These are phyloP conservation scores for Clitarchus hookeri DNA, from an alignment of 2,888 invertebrate genomes.

Conservation along the genomic window DNA sequence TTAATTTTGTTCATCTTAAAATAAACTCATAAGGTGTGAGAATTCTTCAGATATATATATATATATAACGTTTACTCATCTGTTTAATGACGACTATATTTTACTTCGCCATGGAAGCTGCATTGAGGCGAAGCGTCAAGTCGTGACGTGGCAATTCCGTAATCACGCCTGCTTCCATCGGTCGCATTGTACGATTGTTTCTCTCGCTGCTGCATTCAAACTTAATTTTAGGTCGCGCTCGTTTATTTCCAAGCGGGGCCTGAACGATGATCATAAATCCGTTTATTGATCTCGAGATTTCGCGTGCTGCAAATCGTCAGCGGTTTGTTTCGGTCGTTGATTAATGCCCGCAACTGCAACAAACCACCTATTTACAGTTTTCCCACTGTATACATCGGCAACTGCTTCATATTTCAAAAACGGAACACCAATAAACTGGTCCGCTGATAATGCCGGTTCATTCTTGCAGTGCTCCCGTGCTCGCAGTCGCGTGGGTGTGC, in stretches of 20 bases:
- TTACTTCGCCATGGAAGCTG: no score
- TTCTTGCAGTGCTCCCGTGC: background rate
- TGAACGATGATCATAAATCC: background rate
- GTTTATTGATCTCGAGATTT: background rate
- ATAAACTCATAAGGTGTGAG: no score
- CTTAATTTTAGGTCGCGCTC: background rate
- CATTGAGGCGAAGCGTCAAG: no score
- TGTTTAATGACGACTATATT: no score
- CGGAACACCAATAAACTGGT: background rate
- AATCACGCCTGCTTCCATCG: background rate
- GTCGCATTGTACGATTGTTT: background rate
- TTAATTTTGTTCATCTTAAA: no score
- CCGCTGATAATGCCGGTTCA: background rate
- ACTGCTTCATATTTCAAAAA: background rate
- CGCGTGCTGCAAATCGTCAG: background rate
- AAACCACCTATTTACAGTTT: background rate
- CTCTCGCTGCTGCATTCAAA: background rate
- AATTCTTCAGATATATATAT: no score
- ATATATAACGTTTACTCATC: no score
- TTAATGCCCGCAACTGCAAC: constrained; percentile 9
- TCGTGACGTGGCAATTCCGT: no score
- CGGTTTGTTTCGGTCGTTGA: background rate
- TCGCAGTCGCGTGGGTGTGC: no score
- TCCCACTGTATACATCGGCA: background rate
- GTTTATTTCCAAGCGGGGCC: background rate